Base-by-base conservation (phyloP, 2,888 invertebrate species). In the Uropetala carovei region DNA sequence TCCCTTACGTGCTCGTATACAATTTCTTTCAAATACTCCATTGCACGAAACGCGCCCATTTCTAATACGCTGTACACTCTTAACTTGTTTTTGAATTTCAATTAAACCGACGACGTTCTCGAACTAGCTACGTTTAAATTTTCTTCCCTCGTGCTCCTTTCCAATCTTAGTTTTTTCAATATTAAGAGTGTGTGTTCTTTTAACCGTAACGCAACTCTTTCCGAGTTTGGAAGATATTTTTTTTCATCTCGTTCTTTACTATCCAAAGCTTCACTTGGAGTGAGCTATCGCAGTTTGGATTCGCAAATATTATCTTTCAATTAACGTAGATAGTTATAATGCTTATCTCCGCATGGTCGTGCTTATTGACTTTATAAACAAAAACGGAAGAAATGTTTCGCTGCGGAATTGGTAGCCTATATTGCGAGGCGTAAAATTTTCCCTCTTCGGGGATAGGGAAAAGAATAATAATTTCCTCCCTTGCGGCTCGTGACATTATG, bases 251-350 rank as follows among this genome's bases (percentile, higher is more conserved):
- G 7, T 22, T 75, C 22, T 22, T 75, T 22, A 43, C 43, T 3
- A 75, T 75, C 75, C 75, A 27, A 75, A 75, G 68, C n/a, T 68
- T 68, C 22, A 22, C 75, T 27, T 11, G 27, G 75, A 22, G 75
- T 75, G 75, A 27, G 75, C 75, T 22, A 75, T 75, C 18, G 68
- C 9, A 18, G 68, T 18, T n/a, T 11, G n/a, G 68, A 7, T n/a
- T 68, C 22, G 75, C 11, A 75, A 75, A 75, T 75, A 75, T 75
- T 75, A 18, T 27, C 75, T 75, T 75, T 75, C 75, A 75, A 75
- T 75, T 75, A 75, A 75, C 27, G 75, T 27, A 27, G 75, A 27
- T 75, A 75, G 43, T 43, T 60, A 60, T 75, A 75, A 75, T 75
- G 27, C 27, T 22, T 27, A 13, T 75, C 13, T 13, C 27, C 22